Base-by-base conservation (phyloP, 2,888 invertebrate genomes). In the Hypomecis punctinalis region DNA sequence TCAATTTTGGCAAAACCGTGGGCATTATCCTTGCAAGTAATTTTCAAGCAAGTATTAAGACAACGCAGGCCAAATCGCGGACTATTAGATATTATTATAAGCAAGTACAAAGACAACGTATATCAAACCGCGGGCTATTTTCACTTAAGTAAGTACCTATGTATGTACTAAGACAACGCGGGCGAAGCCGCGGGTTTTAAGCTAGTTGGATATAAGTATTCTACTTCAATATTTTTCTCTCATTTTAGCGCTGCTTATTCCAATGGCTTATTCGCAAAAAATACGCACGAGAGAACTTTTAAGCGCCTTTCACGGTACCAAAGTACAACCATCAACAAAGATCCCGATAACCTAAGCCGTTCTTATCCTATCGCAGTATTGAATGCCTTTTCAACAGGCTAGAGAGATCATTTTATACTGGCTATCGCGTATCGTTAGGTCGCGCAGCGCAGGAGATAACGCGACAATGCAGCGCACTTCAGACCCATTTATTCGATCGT, bases 401-500 rank as follows among this genome's bases (percentile, higher is more conserved):
- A 66, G 66, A 65, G 69, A 79, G 83, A 81, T 87, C 88, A 82
- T 79, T 79, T 86, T 85, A 82, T 76, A 68, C 66, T 75, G 79
- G 84, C 77, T 84, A 84, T 76, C 73, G 78, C 74, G 68, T 77
- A 78, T 73, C 85, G 83, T 81, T 82, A 76, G 61, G 65, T 61
- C 53, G 61, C 57, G 53, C 56, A 57, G 57, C 56, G 56, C 45
- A 57, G 45, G 76, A 86, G 90, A 89, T 89, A 91, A 89, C 84
- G 81, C 77, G 80, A 88, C 88, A 86, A 90, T 87, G 86, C 84
- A 82, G 75, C 81, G 82, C 81, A 80, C 83, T 85, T 84, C 79
- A 80, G 77, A 81, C 83, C 82, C 83, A 84, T 89, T 88, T 86
- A 85, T 85, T 83, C 83, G 82, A 85, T 85, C 86, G 43, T 23